Evolutionary conservation across 2,797 vertebrate species (phyloP).

Genomic region (Kryptopterus vitreolus): DNA sequence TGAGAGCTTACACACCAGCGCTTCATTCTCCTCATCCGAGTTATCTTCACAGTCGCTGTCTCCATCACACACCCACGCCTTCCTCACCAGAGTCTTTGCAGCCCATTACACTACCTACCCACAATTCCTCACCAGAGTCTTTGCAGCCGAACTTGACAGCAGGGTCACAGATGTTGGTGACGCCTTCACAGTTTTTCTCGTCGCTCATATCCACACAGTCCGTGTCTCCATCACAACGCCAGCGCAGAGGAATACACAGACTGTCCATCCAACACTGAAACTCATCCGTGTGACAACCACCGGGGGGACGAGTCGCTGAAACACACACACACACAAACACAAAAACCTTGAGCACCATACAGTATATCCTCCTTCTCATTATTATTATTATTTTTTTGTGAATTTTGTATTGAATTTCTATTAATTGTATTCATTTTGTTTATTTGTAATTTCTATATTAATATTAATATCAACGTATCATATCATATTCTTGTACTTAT

Average conservation of each 20-base stretch:
- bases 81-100: conserved; percentile 91
- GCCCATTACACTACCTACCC: conserved; percentile 61
- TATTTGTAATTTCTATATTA: too few species aligned
- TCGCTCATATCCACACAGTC: conserved; percentile 98
- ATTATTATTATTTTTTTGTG: neutral
- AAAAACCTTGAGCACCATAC: neutral
- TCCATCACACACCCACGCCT: conserved; percentile 68
- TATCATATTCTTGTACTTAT: too few species aligned
- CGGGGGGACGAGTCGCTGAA: conserved; percentile 89
- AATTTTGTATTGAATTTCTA: too few species aligned
- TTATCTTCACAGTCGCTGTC: conserved; percentile 97
- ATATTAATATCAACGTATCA: too few species aligned
- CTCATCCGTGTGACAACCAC: conserved; percentile 91
- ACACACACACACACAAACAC: neutral
- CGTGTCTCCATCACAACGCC: conserved; percentile 93
- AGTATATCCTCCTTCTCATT: neutral
- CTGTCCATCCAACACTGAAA: conserved; percentile 95
- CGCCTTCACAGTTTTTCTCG: conserved; percentile 94
- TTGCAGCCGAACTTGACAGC: conserved; percentile 95
- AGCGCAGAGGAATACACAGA: conserved; percentile 92
- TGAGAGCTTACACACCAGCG: conserved; percentile 90
- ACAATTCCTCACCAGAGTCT: conserved; percentile 81
- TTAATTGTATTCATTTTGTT: too few species aligned
- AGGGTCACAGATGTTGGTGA: conserved; percentile 92
- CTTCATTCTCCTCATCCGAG: conserved; percentile 93